These are phyloP conservation scores for Gymnoscopelus microlampas DNA, from an alignment of 2,797 vertebrate genomes.

Conservation along the genomic window DNA sequence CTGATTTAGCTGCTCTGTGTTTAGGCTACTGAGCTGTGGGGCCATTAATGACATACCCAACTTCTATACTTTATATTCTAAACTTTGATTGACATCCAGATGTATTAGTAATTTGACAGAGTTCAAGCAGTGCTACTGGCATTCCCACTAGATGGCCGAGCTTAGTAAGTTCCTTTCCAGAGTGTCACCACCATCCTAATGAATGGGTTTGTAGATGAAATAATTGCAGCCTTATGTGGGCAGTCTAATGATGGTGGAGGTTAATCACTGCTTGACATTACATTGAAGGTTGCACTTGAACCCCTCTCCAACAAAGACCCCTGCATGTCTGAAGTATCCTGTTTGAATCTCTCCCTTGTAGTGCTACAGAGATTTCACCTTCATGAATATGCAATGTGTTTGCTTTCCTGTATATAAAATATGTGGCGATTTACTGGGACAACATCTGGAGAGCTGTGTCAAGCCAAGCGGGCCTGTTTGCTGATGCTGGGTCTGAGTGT, in stretches of 20 bases:
- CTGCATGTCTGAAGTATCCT: conserved; percentile 27
- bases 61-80: too few species aligned
- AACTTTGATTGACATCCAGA: too few species aligned
- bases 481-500: conserved; percentile 50
- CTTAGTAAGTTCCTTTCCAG: conserved; percentile 8
- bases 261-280: conserved; percentile 38
- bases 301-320: conserved; percentile 18
- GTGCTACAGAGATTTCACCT: conserved; percentile 18
- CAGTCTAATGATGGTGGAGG: conserved; percentile 52
- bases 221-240: conserved; percentile 7
- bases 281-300: conserved; percentile 31
- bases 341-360: conserved; percentile 15
- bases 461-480: conserved; percentile 27
- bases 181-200: conserved; percentile 39
- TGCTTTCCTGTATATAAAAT: conserved; percentile 17
- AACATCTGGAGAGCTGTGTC: conserved; percentile 31
- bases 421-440: conserved; percentile 9
- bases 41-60: neutral
- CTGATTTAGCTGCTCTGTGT: neutral
- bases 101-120: neutral
- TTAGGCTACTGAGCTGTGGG: neutral
- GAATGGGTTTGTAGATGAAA: conserved; percentile 38
- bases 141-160: conserved; percentile 15
- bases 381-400: conserved; percentile 23
- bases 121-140: conserved; percentile 1